Percentiles rank a stretch among this genome's conserved stretches.
Evolutionary conservation across 2,113 vertebrate genomes (phyloP).

Genomic region (Haemorhous mexicanus): DNA sequence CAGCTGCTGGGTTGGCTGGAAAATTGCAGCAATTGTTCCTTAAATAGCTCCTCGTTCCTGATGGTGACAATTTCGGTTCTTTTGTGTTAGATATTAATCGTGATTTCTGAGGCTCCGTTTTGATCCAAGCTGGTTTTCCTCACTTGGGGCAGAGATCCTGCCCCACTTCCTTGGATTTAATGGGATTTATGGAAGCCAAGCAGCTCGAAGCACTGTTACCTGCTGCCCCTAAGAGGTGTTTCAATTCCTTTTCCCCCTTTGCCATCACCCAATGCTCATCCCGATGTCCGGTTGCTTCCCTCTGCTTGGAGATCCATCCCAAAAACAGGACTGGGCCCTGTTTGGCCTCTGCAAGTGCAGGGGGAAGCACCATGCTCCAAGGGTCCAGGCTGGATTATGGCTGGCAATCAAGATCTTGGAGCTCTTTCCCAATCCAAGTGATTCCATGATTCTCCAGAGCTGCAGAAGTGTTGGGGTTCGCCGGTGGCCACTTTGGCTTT

Average conservation of each 20-base stretch:
- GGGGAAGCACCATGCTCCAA: fast-evolving
- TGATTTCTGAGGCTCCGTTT: not conserved
- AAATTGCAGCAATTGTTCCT: slow-evolving; percentile 51
- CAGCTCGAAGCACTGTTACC: fast-evolving
- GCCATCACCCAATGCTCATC: fast-evolving
- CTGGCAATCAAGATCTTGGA: not conserved
- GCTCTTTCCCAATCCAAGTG: not conserved
- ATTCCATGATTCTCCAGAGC: not conserved
- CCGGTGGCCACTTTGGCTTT: fast-evolving
- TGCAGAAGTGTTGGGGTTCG: fast-evolving
- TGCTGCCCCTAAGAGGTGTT: not conserved
- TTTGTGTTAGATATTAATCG: slow-evolving; percentile 15
- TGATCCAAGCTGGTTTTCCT: not conserved
- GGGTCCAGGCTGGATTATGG: fast-evolving
- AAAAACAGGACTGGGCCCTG: fast-evolving
- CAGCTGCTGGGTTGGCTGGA: not conserved
- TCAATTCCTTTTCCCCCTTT: no score
- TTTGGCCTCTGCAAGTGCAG: fast-evolving
- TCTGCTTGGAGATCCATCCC: fast-evolving
- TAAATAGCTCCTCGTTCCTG: slow-evolving; percentile 30
- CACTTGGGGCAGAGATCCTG: not conserved
- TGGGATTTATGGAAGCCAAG: not conserved
- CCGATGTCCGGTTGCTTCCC: fast-evolving
- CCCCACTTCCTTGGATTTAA: not conserved
- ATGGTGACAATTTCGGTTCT: not conserved